Evolutionary conservation across 2,888 invertebrate species (phyloP), one percentile per base, ranked within the genome.

Genomic region (Watsonalla cultraria): DNA sequence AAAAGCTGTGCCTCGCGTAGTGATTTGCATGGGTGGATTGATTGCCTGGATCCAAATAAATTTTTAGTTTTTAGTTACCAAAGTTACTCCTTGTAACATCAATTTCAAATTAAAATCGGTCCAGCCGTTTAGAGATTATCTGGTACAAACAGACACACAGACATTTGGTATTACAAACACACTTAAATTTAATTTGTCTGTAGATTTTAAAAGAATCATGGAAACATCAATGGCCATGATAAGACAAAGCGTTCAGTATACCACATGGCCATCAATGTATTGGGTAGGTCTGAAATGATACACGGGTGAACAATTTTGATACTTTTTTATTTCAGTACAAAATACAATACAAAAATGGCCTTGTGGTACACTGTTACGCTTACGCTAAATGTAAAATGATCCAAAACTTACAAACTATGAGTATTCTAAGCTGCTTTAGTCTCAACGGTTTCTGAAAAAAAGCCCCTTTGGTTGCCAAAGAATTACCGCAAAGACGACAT

Each of bases 191-290:
- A 24, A 24, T 24, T 24, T 24, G 4, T 2, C 24, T 24, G 24
- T 24, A 24, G 1, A 24, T 24, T 24, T 24, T 2, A 42, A 54
- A n/a, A 47, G 45, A 14, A 51, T 33, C 42, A 39, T 39, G 39
- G n/a, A 47, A 47, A 80, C 87, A 89, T 84, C 73, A 86, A 89
- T 86, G 88, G 86, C 89, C 89, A 88, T 84, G 80, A 71, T 65
- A 57, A 65, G 54, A 66, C 55, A 53, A 59, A 67, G 64, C 60
- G 61, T 56, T 42, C 57, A 66, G 66, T 68, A 47, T 72, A 81
- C 80, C 83, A 87, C 86, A 86, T 86, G 88, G 86, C 89, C 90
- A 89, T 86, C 77, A 73, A 88, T 87, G 90, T 77, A 78, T 76
- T 74, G 69, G 75, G 77, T 71, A 53, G 58, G 62, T 24, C 78